Base-by-base conservation (phyloP, 1,140 invertebrate species). In the Drosophila lowei region DNA sequence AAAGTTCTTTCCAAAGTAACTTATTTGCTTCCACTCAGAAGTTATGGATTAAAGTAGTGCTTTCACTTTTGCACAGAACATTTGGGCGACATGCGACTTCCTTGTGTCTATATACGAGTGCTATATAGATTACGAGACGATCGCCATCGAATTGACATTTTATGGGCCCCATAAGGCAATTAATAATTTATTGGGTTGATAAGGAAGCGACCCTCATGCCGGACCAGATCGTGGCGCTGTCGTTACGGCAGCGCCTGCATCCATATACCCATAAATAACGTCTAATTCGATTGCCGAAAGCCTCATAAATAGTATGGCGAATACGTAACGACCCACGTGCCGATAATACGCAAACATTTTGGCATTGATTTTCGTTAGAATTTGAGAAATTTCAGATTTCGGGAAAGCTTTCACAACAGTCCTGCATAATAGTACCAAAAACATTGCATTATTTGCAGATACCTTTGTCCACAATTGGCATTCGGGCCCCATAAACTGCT, bases 401-500 rank as follows among this genome's bases (percentile, higher is more conserved):
- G 18, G 18, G n/a, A n/a, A n/a, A n/a, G n/a, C n/a, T n/a, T n/a
- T n/a, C n/a, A n/a, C n/a, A n/a, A n/a, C 18, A 18, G 18, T 18
- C 18, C 18, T 18, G 18, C 18, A 18, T 18, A 2, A 18, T 18
- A 18, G 3, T 9, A 2, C 30, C 8, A 2, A 9, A 9, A 3
- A 8, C 3, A 2, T 9, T 30, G 30, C 30, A 30, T 9, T 0
- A 30, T 30, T 30, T 30, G 9, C 55, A 88, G 79, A 61, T 63
- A 72, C 79, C 18, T 73, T 62, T 57, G 30, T 73, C 6, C 83
- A 90, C 58, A 88, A 41, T 34, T 90, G 76, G 76, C 88, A 88
- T 46, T 58, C 62, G 21, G 88, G 81, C 1, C 71, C 78, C 38
- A 90, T 90, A 6, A 90, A 90, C n/a, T 90, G 88, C 18, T 72